Conservation (phyloP, 2,888 invertebrate genomes). For the Epirrhoe tristata region DNA sequence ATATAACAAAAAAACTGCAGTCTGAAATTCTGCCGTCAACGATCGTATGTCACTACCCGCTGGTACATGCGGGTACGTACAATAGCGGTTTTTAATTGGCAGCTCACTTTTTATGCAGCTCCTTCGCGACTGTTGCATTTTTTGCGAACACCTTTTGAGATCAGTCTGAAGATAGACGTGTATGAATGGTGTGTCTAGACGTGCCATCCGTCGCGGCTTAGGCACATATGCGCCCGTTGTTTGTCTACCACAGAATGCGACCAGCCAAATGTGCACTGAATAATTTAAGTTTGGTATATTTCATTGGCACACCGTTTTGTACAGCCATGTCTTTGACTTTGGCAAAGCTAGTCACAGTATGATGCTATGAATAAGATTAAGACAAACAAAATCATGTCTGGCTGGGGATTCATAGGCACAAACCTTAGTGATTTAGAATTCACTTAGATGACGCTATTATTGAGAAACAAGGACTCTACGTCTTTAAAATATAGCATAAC, state of each 20-base stretch:
- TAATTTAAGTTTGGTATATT: constrained; percentile 49
- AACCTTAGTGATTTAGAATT: constrained; percentile 49
- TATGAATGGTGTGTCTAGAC: constrained; percentile 73
- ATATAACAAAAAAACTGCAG: constrained; percentile 5
- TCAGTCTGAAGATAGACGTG: constrained; percentile 69
- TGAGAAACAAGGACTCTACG: background rate
- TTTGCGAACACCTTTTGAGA: constrained; percentile 62
- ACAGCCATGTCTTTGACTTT: constrained; percentile 55
- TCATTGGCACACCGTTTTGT: constrained; percentile 59
- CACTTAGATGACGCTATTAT: constrained; percentile 14
- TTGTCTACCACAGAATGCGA: constrained; percentile 55
- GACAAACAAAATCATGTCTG: constrained; percentile 60
- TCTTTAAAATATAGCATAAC: background rate
- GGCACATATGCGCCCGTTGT: constrained; percentile 56
- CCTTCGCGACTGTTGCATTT: constrained; percentile 58
- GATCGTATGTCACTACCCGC: constrained; percentile 18
- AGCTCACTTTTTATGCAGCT: constrained; percentile 57
- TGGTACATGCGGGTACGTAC: constrained; percentile 23
- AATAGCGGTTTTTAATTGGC: constrained; percentile 61
- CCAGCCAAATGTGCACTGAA: constrained; percentile 65
- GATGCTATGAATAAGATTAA: constrained; percentile 63
- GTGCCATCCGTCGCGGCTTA: constrained; percentile 64
- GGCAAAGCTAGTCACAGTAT: constrained; percentile 51
- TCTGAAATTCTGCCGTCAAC: constrained; percentile 15
- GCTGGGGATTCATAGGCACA: constrained; percentile 58